phyloP scores from a whole-genome alignment of 1,140 invertebrate genomes.

The Platorchestia sp. region DNA sequence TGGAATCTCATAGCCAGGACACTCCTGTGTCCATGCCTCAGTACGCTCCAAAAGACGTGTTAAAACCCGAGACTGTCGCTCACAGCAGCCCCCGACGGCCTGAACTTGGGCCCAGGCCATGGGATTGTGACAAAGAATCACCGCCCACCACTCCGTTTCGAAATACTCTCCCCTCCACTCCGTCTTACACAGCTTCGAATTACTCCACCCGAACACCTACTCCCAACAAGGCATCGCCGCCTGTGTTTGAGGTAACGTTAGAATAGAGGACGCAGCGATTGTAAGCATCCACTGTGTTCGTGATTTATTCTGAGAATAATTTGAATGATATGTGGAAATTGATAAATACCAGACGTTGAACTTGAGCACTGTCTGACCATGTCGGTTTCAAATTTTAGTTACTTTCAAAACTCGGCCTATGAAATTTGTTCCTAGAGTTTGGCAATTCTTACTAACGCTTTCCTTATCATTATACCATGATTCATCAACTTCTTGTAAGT shows the following conservation, averaged over 20 bases:
- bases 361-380: too few relatives aligned
- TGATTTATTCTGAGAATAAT: neutral
- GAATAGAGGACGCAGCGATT: neutral
- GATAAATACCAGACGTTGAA: neutral
- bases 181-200: neutral
- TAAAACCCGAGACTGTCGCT: neutral
- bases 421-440: too few relatives aligned
- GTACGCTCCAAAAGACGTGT: neutral
- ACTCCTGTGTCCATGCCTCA: neutral
- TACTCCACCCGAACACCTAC: neutral
- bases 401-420: too few relatives aligned
- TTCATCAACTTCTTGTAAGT: too few relatives aligned
- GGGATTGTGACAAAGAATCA: neutral
- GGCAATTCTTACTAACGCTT: too few relatives aligned
- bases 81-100: neutral
- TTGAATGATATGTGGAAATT: neutral
- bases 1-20: neutral
- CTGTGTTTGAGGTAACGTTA: conserved; percentile 17
- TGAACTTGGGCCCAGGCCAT: neutral
- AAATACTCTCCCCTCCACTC: too few relatives aligned
- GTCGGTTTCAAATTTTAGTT: too few relatives aligned
- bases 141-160: neutral
- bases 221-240: neutral
- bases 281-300: neutral
- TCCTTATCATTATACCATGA: too few relatives aligned